These are phyloP conservation scores for Ectemnius lituratus DNA, from an alignment of 2,888 invertebrate genomes.

Conservation along the genomic window DNA sequence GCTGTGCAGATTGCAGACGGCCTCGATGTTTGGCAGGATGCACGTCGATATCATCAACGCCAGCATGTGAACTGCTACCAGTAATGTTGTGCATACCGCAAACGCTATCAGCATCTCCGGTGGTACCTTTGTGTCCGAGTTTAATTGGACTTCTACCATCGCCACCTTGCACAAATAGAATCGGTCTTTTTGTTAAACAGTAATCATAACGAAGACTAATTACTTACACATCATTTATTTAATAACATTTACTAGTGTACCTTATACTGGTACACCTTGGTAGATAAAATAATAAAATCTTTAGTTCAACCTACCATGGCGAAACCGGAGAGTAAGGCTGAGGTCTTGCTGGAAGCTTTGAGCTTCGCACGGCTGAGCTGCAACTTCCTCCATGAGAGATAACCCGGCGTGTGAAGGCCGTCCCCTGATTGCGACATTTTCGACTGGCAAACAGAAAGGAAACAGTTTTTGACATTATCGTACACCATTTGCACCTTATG, in stretches of 20 bases:
- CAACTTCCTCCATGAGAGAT: conserved; percentile 92
- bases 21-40: conserved; percentile 98
- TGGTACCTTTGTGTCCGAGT: conserved; percentile 87
- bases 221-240: too few species aligned
- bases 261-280: too few species aligned
- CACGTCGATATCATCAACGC: conserved; percentile 99
- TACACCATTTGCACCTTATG: too few species aligned
- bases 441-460: conserved; percentile 78
- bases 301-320: conserved; percentile 89
- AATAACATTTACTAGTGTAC: too few species aligned
- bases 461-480: too few species aligned
- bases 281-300: too few species aligned
- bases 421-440: conserved; percentile 88
- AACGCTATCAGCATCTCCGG: conserved; percentile 92
- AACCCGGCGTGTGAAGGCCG: conserved; percentile 89
- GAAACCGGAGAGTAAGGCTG: conserved; percentile 96
- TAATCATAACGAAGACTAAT: too few species aligned
- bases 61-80: conserved; percentile 98
- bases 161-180: conserved; percentile 84
- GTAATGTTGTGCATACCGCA: conserved; percentile 95
- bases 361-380: conserved; percentile 98
- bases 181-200: too few species aligned
- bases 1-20: conserved; percentile 94
- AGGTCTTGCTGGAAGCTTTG: conserved; percentile 98
- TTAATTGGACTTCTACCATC: conserved; percentile 97